Base-by-base conservation (phyloP, 2,888 invertebrate species). In the Helleia helle region DNA sequence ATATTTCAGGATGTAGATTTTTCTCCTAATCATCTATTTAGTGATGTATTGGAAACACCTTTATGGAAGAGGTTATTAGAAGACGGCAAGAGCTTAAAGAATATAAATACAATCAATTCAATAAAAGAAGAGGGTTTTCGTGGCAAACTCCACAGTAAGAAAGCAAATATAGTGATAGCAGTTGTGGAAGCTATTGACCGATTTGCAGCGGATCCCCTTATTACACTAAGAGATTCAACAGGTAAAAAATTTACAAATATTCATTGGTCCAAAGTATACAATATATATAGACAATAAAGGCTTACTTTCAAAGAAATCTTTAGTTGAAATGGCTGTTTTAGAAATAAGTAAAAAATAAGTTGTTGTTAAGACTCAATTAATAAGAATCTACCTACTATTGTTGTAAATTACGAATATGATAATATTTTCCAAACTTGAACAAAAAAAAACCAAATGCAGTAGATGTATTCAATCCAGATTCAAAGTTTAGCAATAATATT, bases 131-230 rank as follows among this genome's bases (percentile, higher is more conserved):
- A 74, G 46, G 73, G 76, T 1, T 43, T 72, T 1, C 48, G 62
- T 40, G 79, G 80, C 2, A 66, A 69, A 43, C 49, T 79, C n/a
- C 56, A 59, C 28, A 62, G 56, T 40, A 65, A 65, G 36, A 84
- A 84, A 46, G 84, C 84, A 15, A 70, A 80, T 45, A 62, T 54
- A 30, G 65, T 84, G 2, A 65, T 62, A 26, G 83, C 74, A 34
- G 74, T 76, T 65, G 64, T 84, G 36, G 84, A 84, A 46, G 59
- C 70, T 40, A 62, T 84, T 4, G 84, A 84, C 47, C 69, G 83
- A 58, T 81, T 81, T 42, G 77, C 61, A 3, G 70, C 58, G 36
- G 81, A 84, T 50, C 79, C 83, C 22, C 56, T 83, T 17, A 65
- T 84, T 37, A 73, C 69, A 29, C 54, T 84, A 38, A 67, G 73